A percentile compares a stretch with the other conserved stretches of the same genome.
phyloP scores from a whole-genome alignment of 2,797 vertebrate species.

The Neosilurus hyrtlii region DNA sequence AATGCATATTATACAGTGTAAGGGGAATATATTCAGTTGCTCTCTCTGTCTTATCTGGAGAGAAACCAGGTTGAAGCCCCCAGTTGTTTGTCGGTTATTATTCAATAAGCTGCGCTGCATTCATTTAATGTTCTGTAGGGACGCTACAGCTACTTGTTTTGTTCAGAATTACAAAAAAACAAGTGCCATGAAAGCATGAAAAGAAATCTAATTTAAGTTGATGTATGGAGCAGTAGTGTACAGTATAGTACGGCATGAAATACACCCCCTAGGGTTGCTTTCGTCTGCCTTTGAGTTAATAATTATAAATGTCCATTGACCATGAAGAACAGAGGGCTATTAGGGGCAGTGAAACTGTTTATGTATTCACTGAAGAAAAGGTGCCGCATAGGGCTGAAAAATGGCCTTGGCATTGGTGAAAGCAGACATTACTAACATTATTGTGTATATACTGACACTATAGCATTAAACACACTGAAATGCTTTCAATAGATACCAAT shows the following conservation, averaged over 20 bases:
- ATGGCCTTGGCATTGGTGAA: neutral
- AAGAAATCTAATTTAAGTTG: neutral
- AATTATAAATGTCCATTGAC: conserved; percentile 28
- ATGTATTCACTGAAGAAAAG: conserved; percentile 3
- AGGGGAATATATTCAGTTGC: neutral
- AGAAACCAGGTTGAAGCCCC: neutral
- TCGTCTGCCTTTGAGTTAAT: conserved; percentile 33
- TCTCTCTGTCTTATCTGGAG: neutral
- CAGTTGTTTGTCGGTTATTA: neutral
- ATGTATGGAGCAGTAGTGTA: too few species aligned
- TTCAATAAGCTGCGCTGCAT: neutral
- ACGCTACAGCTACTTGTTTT: neutral
- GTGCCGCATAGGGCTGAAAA: neutral
- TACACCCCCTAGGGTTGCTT: conserved; percentile 26
- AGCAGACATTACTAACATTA: neutral
- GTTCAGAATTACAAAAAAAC: neutral
- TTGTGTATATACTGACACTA: neutral
- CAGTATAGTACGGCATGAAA: neutral
- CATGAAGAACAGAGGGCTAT: conserved; percentile 36
- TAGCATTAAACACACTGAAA: conserved; percentile 1
- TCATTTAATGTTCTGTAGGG: neutral
- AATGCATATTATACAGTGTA: neutral
- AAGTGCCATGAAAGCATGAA: too few species aligned
- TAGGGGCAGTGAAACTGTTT: conserved; percentile 4
- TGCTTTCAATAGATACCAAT: neutral